Percentiles rank a stretch among this genome's conserved stretches.
phyloP scores from a whole-genome alignment of 2,888 invertebrate genomes.

The Dolomedes plantarius region DNA sequence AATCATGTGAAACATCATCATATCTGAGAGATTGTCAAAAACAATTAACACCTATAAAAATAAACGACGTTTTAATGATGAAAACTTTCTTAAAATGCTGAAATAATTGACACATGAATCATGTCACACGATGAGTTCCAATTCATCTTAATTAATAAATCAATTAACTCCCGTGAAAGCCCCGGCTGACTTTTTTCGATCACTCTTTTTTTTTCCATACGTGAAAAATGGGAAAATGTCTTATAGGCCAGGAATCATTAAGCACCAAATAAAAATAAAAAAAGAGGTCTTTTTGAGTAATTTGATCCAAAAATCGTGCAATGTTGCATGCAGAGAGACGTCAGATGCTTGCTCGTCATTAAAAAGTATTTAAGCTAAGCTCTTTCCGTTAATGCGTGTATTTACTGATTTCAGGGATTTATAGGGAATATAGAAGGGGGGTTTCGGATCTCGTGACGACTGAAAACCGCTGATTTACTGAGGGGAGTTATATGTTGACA shows the following conservation, averaged over 20 bases:
- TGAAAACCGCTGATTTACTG: no score
- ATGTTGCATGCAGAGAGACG: neutral
- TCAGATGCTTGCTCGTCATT: constrained; percentile 12
- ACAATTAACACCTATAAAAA: neutral
- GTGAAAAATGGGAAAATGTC: neutral
- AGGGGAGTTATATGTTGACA: no score
- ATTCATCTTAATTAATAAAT: constrained; percentile 12
- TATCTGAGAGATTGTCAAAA: no score
- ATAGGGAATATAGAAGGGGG: neutral
- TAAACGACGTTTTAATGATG: neutral
- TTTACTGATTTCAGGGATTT: neutral
- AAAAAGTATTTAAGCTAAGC: constrained; percentile 11
- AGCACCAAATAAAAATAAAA: neutral
- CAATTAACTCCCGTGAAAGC: neutral
- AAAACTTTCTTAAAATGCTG: neutral
- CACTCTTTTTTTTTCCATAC: neutral
- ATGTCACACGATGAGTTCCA: neutral
- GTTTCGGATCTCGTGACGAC: no score
- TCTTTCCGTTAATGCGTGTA: neutral
- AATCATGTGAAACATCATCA: no score
- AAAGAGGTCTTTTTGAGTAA: neutral
- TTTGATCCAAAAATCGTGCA: constrained; percentile 1
- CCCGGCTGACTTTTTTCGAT: neutral
- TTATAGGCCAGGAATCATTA: neutral
- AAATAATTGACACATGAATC: neutral